Conservation (phyloP, 2,888 invertebrate genomes). For the Prosopocoilus inquinatus region DNA sequence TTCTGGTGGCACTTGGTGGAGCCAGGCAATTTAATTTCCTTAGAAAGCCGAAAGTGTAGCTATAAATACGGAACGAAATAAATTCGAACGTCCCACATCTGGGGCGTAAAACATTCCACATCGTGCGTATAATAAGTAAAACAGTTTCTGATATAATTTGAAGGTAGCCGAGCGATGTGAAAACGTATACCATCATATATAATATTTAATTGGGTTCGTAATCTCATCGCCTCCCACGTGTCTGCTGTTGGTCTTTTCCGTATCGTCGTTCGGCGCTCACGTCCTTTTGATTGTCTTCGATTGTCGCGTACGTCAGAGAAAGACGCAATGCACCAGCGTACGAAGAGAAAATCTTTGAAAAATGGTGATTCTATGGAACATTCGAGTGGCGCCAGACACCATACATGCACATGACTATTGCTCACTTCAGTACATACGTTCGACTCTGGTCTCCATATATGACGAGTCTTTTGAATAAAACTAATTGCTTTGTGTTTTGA, state of each 20-base stretch:
- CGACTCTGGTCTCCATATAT: constrained; percentile 2
- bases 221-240: constrained; percentile 33
- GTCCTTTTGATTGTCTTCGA: neutral
- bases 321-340: neutral
- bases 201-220: constrained; percentile 35
- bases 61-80: too few species aligned
- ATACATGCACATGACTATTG: constrained; percentile 4
- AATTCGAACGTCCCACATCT: too few species aligned
- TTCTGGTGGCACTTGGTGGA: too few species aligned
- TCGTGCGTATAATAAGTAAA: too few species aligned
- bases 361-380: constrained; percentile 4
- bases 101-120: too few species aligned
- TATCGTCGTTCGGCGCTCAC: constrained; percentile 12
- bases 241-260: too few species aligned
- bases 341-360: neutral
- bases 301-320: neutral
- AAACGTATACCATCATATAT: constrained; percentile 24
- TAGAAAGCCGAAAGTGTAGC: too few species aligned
- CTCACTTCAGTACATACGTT: neutral
- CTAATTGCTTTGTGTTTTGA: constrained; percentile 5
- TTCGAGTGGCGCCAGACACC: constrained; percentile 4
- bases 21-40: too few species aligned
- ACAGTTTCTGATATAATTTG: neutral
- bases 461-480: constrained; percentile 5
- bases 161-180: neutral